These are phyloP conservation scores for Lophochroa leadbeateri DNA, from an alignment of 2,113 vertebrate species.

Conservation along the genomic window DNA sequence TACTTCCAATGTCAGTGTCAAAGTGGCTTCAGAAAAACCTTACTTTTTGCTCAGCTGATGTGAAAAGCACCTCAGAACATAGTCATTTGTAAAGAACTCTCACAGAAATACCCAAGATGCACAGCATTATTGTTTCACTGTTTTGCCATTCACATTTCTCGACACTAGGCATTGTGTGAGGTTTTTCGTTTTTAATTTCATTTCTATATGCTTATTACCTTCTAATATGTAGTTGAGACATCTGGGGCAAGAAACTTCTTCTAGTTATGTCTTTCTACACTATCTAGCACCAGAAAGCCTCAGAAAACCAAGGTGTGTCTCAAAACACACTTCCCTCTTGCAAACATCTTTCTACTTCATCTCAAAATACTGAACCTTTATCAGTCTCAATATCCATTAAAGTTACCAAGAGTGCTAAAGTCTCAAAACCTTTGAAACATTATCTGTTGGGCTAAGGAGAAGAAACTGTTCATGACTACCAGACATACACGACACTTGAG, in stretches of 20 bases:
- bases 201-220: background rate
- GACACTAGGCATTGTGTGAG: too few relatives aligned
- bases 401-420: background rate
- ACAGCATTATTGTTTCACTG: background rate
- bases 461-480: background rate
- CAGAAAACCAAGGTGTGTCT: background rate
- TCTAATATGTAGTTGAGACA: background rate
- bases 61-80: background rate
- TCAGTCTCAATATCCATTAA: background rate
- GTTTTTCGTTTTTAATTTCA: background rate
- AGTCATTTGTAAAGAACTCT: background rate
- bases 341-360: background rate
- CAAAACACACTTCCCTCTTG: background rate
- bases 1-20: accelerated
- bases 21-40: background rate
- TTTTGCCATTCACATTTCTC: background rate
- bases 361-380: background rate
- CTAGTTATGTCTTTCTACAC: background rate
- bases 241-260: background rate
- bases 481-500: background rate
- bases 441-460: background rate
- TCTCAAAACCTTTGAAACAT: background rate
- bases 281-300: background rate
- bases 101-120: background rate
- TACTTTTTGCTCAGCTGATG: background rate